phyloP scores from a whole-genome alignment of 1,140 invertebrate genomes.

The Trichogramma pretiosum region DNA sequence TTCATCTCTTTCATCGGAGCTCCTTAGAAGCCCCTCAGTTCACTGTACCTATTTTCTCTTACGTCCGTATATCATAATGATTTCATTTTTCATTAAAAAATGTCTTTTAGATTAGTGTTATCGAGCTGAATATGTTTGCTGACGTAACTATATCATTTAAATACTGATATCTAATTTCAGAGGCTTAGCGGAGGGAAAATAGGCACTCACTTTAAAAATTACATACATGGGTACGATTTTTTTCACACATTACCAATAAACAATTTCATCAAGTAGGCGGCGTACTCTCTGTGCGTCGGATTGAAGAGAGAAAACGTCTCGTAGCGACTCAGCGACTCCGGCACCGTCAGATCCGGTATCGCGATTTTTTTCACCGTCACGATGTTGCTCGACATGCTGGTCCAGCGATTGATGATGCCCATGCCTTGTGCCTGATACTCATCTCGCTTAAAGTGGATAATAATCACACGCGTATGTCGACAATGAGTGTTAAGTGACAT shows the following conservation, averaged over 20 bases:
- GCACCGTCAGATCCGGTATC: constrained; percentile 57
- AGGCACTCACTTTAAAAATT: background rate
- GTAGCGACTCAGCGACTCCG: constrained; percentile 55
- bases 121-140: no score
- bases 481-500: no score
- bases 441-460: no score
- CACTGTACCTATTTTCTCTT: no score
- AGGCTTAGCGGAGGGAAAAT: background rate
- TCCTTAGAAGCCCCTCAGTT: no score
- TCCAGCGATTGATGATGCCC: constrained; percentile 49
- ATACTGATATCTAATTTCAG: background rate
- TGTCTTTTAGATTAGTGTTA: no score
- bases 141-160: no score
- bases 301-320: constrained; percentile 69
- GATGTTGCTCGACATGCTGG: constrained; percentile 42
- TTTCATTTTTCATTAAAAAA: no score
- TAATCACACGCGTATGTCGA: no score
- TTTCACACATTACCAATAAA: constrained; percentile 50
- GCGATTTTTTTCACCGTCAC: constrained; percentile 57
- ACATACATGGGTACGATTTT: constrained; percentile 5
- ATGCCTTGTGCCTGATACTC: constrained; percentile 50
- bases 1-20: no score
- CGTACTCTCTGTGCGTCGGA: constrained; percentile 58
- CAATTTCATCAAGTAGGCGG: constrained; percentile 60
- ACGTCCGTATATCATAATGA: no score